Evolutionary conservation across 2,797 vertebrate genomes (phyloP), one percentile per base, ranked within the genome.

Genomic region (Enteromius treurensis): DNA sequence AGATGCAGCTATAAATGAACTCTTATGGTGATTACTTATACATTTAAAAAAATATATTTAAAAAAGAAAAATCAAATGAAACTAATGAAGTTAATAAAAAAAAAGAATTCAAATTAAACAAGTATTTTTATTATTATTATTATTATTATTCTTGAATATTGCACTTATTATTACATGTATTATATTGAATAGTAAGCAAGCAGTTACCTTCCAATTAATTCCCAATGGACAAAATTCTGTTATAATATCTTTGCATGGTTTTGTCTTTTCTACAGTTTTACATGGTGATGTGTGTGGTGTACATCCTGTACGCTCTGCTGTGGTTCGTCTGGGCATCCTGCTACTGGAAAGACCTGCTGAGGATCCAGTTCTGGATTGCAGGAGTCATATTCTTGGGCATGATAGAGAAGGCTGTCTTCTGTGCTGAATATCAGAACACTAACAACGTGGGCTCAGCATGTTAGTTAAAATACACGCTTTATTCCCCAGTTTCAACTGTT

Each of bases 351-450:
- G 96, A 97, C 84, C 93, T 97, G 87, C 90, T 97, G 86, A 92
- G 96, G 84, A 97, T 97, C 89, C 96, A 97, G 92, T 97, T 97
- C 91, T 97, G 96, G 96, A 97, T 97, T 47, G 96, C 95, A 23
- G 96, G 95, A 47, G 96, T 97, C 81, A 97, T 97, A 88, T 96
- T 97, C 85, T 91, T 97, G 17, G 96, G 96, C 77, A 97, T 97
- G 96, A 93, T 97, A 80, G 96, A 97, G 91, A 97, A 95, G 90
- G 96, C 96, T 0, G 94, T 97, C 68, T 97, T 97, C 92, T 96
- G 96, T 60, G 94, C 95, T 0, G 96, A 97, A 90, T 97, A 96
- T 70, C 96, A 97, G 89, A 97, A 96, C 92, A 96, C 96, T 65
- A 96, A 95, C 58, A 64, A 88, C 19, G 88, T 94, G 0, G 96